A percentile compares a stretch with the other conserved stretches of the same genome.
phyloP scores from a whole-genome alignment of 2,888 invertebrate genomes.

The Dermolepida albohirtum region DNA sequence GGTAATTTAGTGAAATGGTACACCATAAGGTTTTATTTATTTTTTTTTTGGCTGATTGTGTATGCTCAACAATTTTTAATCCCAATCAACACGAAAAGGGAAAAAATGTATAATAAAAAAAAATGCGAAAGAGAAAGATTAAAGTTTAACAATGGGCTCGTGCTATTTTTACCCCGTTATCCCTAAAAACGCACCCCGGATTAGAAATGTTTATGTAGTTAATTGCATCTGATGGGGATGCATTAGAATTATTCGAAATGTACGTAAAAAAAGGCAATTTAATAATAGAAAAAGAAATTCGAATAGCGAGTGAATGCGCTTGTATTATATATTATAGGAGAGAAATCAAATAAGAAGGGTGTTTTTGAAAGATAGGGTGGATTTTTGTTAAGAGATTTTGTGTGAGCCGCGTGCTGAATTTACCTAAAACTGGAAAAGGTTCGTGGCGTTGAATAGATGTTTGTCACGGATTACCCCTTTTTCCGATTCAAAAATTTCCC shows the following conservation, averaged over 20 bases:
- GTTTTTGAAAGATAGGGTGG: conserved; percentile 35
- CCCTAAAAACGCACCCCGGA: conserved; percentile 47
- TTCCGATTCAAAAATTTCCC: conserved; percentile 59
- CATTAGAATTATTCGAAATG: conserved; percentile 26
- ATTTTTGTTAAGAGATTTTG: conserved; percentile 10
- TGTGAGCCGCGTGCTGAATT: conserved; percentile 49
- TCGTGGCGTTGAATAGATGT: conserved; percentile 54
- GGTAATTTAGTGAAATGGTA: too few species aligned
- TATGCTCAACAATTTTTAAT: too few species aligned
- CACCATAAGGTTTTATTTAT: too few species aligned
- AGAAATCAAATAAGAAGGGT: conserved; percentile 42
- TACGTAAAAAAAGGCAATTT: conserved; percentile 17
- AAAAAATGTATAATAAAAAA: conserved; percentile 28
- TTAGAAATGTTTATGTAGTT: conserved; percentile 25
- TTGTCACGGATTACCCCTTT: conserved; percentile 63
- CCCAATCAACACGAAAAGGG: too few species aligned
- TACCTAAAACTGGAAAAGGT: conserved; percentile 53
- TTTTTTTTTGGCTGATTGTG: too few species aligned
- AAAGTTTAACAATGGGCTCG: conserved; percentile 39
- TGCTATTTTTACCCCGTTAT: conserved; percentile 51
- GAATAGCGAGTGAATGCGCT: too few species aligned
- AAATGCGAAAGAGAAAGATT: conserved; percentile 35
- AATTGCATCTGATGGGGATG: conserved; percentile 25
- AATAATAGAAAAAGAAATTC: neutral
- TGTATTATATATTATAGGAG: neutral